Percentiles rank a stretch among this genome's conserved stretches.
These are phyloP conservation scores for Hartigia nigra DNA, from an alignment of 2,888 invertebrate genomes.

Conservation along the genomic window DNA sequence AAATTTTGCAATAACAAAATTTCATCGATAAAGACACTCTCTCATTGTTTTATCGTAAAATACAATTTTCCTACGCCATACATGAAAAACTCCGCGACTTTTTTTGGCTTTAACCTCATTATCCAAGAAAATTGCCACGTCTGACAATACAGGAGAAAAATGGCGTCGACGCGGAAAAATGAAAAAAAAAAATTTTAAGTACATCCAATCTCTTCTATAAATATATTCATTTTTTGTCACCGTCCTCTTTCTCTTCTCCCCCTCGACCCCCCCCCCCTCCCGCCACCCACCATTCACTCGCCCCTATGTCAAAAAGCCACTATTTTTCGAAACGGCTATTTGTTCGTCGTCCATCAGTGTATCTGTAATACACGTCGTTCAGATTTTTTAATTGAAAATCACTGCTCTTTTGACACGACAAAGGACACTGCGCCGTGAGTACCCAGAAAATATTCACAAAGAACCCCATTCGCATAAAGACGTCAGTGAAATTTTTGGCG, in stretches of 20 bases:
- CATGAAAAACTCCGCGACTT: not conserved
- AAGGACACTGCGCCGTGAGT: not conserved
- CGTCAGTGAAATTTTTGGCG: not conserved
- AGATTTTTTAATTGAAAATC: not conserved
- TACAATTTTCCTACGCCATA: not conserved
- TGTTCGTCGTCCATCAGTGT: not conserved
- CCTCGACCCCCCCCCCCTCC: too few species aligned
- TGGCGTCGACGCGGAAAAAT: not conserved
- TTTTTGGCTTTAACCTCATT: not conserved
- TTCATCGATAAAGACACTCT: not conserved
- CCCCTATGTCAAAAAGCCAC: not conserved
- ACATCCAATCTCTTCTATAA: not conserved
- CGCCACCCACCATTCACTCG: too few species aligned
- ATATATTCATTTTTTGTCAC: not conserved
- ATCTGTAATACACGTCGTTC: not conserved
- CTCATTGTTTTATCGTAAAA: not conserved
- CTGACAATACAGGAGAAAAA: not conserved
- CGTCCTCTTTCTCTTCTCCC: not conserved
- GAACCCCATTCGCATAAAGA: not conserved
- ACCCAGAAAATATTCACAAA: not conserved
- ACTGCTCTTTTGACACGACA: not conserved
- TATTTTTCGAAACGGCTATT: not conserved
- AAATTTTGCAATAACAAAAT: not conserved
- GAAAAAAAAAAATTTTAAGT: not conserved
- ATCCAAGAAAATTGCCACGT: not conserved